Conservation (phyloP, 1,140 invertebrate species). For the fruit fly (Drosophila melanogaster) region Release_6_plus_ISO1_MT NT_033777.3:27617001-27617500, state of each 20-base stretch:
- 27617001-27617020: constrained; percentile 44
- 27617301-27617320: constrained; percentile 57
- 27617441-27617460: constrained; percentile 56
- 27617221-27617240: constrained; percentile 27
- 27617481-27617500: not conserved
- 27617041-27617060: constrained; percentile 9
- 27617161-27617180: constrained; percentile 9
- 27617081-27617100: constrained; percentile 78
- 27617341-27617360: constrained; percentile 40
- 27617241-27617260: constrained; percentile 46
- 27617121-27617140: constrained; percentile 41
- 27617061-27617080: constrained; percentile 55
- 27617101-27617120: constrained; percentile 65
- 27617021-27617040: constrained; percentile 57
- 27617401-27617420: constrained; percentile 20
- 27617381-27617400: constrained; percentile 40
- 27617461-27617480: constrained; percentile 27
- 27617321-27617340: constrained; percentile 71
- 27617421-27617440: constrained; percentile 61
- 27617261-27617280: constrained; percentile 74
- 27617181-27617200: constrained; percentile 13
- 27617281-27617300: constrained; percentile 53
- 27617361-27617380: constrained; percentile 20
- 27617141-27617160: constrained; percentile 52
- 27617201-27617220: constrained; percentile 31